Evolutionary conservation across 2,113 vertebrate species (phyloP).

Genomic region (Chaenocephalus aceratus): DNA sequence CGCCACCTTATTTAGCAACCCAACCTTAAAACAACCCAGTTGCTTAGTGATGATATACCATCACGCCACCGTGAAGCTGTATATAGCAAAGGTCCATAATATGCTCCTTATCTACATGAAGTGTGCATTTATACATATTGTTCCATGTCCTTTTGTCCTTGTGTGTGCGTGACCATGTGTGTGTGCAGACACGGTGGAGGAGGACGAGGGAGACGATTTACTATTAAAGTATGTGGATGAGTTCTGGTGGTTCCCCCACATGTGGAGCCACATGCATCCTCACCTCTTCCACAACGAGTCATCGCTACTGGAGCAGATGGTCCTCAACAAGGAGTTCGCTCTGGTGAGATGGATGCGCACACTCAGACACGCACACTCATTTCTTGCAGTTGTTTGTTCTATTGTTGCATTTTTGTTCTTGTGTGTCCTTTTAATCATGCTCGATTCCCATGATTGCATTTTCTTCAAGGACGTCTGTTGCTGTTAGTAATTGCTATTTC

Average conservation of each 20-base stretch:
- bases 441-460: constrained; percentile 35
- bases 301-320: constrained; percentile 97
- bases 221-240: constrained; percentile 91
- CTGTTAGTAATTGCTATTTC: constrained; percentile 29
- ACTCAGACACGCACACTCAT: neutral
- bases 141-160: constrained; percentile 43
- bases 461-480: constrained; percentile 50
- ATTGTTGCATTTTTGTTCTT: constrained; percentile 38
- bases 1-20: constrained; percentile 43
- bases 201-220: constrained; percentile 94
- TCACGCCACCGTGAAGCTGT: constrained; percentile 1
- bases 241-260: constrained; percentile 99
- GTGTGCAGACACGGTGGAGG: constrained; percentile 88
- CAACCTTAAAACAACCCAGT: constrained; percentile 26
- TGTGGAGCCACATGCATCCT: constrained; percentile 99
- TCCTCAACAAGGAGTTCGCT: constrained; percentile 98
- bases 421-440: constrained; percentile 57
- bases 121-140: neutral
- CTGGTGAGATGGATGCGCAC: constrained; percentile 85
- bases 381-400: constrained; percentile 45
- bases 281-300: constrained; percentile 98
- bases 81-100: neutral
- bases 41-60: constrained; percentile 11
- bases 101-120: constrained; percentile 15
- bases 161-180: constrained; percentile 13